Evolutionary conservation across 2,113 vertebrate genomes (phyloP).

Genomic region (Puffinus mauretanicus): DNA sequence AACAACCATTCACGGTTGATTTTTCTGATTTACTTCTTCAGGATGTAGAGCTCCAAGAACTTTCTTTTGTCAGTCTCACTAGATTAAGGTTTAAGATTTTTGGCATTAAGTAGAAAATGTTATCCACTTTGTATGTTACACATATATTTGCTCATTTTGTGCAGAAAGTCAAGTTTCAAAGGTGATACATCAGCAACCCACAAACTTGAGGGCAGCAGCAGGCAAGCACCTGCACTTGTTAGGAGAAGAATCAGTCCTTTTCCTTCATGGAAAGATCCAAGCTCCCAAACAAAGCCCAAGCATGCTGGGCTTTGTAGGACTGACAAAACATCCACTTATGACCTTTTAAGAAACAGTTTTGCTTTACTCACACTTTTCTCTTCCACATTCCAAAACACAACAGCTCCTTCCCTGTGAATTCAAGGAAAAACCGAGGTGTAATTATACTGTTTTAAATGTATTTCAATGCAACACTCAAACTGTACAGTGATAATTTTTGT

Average conservation of each 20-base stretch:
- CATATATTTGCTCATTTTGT: neutral
- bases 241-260: neutral
- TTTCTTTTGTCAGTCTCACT: neutral
- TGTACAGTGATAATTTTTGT: neutral
- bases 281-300: neutral
- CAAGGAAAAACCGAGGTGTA: conserved; percentile 44
- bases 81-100: neutral
- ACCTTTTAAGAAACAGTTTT: neutral
- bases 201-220: neutral
- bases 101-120: neutral
- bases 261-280: neutral
- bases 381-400: conserved; percentile 97
- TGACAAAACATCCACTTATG: neutral
- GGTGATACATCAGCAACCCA: neutral
- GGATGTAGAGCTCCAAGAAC: neutral
- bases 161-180: neutral
- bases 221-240: neutral
- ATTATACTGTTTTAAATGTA: neutral
- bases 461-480: neutral
- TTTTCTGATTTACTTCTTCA: neutral
- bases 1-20: neutral
- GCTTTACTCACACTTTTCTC: conserved; percentile 86
- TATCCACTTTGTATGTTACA: neutral
- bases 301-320: neutral
- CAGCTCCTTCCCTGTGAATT: conserved; percentile 89